phyloP scores from a whole-genome alignment of 2,888 invertebrate species.

The Gymnosoma rotundatum region DNA sequence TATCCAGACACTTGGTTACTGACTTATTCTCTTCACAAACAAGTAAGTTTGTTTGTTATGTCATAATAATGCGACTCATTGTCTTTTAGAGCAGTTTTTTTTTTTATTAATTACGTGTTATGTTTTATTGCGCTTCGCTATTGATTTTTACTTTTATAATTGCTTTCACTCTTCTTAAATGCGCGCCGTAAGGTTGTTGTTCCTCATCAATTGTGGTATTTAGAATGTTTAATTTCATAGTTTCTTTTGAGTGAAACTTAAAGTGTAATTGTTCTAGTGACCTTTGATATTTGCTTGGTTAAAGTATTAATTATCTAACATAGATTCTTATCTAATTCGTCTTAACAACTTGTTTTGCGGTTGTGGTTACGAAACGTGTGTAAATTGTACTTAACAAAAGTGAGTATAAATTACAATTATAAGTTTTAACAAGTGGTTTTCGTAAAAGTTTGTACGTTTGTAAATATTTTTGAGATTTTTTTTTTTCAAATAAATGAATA shows the following conservation, averaged over 20 bases:
- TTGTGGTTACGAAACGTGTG: slow-evolving; percentile 18
- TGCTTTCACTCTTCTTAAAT: slow-evolving; percentile 22
- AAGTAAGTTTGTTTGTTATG: background rate
- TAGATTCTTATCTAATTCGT: slow-evolving; percentile 24
- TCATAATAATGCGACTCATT: background rate
- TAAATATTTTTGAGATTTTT: background rate
- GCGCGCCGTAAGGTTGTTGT: background rate
- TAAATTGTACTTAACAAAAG: background rate
- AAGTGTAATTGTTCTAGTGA: slow-evolving; percentile 42
- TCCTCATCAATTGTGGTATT: background rate
- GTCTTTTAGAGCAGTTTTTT: background rate
- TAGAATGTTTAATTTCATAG: too few species aligned
- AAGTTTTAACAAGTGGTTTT: slow-evolving; percentile 3
- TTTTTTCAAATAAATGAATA: too few species aligned
- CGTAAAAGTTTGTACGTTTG: background rate
- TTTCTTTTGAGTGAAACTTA: slow-evolving; percentile 1
- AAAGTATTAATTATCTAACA: slow-evolving; percentile 43
- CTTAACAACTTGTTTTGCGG: slow-evolving; percentile 25
- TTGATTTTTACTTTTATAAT: slow-evolving; percentile 20
- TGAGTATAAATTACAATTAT: slow-evolving; percentile 8
- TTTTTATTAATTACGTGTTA: background rate
- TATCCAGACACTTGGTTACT: background rate
- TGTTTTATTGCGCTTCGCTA: slow-evolving; percentile 7
- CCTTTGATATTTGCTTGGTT: slow-evolving; percentile 42
- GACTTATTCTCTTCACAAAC: slow-evolving; percentile 2